Percentiles rank a stretch among this genome's conserved stretches.
Conservation (phyloP, 2,797 vertebrate genomes). For the Passerculus sandwichensis region DNA sequence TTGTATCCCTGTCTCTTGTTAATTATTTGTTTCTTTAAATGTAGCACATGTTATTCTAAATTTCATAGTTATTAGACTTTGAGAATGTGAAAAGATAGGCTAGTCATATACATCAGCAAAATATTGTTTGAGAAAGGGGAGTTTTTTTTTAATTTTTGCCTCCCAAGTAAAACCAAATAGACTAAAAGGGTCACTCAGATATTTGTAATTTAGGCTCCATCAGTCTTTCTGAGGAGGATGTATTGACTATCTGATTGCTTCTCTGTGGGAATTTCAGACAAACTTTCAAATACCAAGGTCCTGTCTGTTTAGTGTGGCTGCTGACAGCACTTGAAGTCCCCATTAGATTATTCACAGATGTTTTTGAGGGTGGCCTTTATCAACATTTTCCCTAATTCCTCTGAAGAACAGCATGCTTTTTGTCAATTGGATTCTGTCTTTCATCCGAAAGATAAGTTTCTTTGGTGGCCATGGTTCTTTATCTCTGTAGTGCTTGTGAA, state of each 20-base stretch:
- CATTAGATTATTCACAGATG: neutral
- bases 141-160: neutral
- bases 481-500: neutral
- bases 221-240: neutral
- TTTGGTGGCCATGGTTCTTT: neutral
- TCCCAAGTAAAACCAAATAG: neutral
- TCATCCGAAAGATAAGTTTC: neutral
- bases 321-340: neutral
- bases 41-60: neutral
- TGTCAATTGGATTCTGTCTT: neutral
- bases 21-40: neutral
- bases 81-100: neutral
- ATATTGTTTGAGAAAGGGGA: neutral
- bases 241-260: neutral
- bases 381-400: neutral
- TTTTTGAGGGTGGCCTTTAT: neutral
- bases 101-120: neutral
- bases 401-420: neutral
- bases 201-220: neutral
- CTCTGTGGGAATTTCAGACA: neutral
- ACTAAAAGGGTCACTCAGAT: neutral
- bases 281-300: neutral
- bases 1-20: neutral
- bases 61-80: neutral
- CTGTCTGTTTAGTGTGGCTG: neutral